These are phyloP conservation scores for Bettongia penicillata DNA, from an alignment of 2,113 vertebrate species.

Conservation along the genomic window DNA sequence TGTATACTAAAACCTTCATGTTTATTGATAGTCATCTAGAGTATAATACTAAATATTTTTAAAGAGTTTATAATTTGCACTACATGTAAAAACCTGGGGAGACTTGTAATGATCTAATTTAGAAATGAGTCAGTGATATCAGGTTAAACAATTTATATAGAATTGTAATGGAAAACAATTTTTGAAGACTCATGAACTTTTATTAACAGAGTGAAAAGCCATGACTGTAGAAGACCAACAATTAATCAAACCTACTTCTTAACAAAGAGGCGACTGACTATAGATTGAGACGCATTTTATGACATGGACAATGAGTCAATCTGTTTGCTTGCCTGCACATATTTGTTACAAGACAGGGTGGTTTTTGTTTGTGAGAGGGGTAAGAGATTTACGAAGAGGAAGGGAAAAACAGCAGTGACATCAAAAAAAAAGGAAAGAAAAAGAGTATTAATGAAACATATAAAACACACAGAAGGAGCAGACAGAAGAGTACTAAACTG, in stretches of 20 bases:
- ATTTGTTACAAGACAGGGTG: background rate
- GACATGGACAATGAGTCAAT: background rate
- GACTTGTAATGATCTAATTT: no score
- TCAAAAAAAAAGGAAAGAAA: background rate
- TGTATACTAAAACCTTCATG: no score
- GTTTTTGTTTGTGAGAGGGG: background rate
- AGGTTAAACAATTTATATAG: no score
- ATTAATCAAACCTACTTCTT: background rate
- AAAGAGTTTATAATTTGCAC: no score
- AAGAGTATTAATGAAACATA: background rate
- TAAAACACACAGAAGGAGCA: background rate
- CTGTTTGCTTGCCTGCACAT: background rate
- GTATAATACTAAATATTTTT: no score
- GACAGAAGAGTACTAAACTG: background rate
- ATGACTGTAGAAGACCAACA: background rate
- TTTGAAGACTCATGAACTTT: no score
- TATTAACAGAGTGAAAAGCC: no score
- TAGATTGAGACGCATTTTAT: background rate
- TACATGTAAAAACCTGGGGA: no score
- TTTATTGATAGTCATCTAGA: no score
- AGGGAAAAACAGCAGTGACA: background rate
- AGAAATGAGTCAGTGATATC: no score
- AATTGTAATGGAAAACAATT: no score
- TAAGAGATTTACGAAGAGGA: background rate
- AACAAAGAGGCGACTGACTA: background rate